Evolutionary conservation across 2,797 vertebrate genomes (phyloP), one percentile per base, ranked within the genome.

Genomic region (Sphaeramia orbicularis): DNA sequence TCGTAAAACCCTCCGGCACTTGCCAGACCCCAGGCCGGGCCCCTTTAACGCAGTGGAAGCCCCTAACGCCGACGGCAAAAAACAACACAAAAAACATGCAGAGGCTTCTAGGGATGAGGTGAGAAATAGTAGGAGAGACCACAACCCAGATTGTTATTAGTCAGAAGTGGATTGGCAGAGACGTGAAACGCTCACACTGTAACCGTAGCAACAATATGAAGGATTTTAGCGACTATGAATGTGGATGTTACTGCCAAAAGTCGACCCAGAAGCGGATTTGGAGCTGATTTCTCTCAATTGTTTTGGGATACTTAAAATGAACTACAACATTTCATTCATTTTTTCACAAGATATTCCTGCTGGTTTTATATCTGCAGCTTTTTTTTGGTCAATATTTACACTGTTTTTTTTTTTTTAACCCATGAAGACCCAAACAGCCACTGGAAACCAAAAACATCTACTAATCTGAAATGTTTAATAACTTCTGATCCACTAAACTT

Each of bases 1-100:
- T 81, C 67, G 64, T 89, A 88, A 91, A 89, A 87, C 35, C 40
- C 57, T 68, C 60, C 56, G 65, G 65, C 74, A 55, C 56, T 75
- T 18, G 38, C 74, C 77, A 84, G 77, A 87, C 84, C 81, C 88
- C 78, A 63, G 83, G 38, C 78, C 66, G 71, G 70, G 71, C 71
- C 84, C 60, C 55, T 84, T 78, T 64, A 75, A 81, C 57, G 74
- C 54, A 65, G 50, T 30, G 18, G 62, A 78, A 69, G 59, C 84
- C 83, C 81, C 40, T 3, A 24, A 54, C 35, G 7, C 67, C 77
- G 67, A 72, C 81, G 85, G 37, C 7, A 52, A 81, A 76, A 83
- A 71, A 69, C 68, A 62, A 41, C 48, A 58, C 63, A n/a, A 51
- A 73, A n/a, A 51, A 73, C 62, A 54, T 30, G 37, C 30, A 35